Base-by-base conservation (phyloP, 2,797 vertebrate genomes). In the Mionectes olivaceus region DNA sequence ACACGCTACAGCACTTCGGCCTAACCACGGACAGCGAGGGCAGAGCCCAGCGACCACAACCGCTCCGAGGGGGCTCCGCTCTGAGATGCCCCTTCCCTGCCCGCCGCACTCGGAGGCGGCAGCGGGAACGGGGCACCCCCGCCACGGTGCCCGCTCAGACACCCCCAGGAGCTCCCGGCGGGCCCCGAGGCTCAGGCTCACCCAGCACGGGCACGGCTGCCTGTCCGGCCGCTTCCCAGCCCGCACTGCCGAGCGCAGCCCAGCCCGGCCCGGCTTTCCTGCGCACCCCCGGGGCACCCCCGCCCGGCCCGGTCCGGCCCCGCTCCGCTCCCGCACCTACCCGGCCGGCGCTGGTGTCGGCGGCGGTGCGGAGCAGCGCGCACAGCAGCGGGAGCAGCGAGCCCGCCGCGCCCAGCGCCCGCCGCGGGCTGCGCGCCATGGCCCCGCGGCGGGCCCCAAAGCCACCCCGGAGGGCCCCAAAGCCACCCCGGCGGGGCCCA, bases 371-470 rank as follows among this genome's bases (percentile, higher is more conserved):
- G 81, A 95, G 73, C 77, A 95, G 52, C 8, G 88, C 76, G 47
- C 91, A 93, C 46, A 94, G 65, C 70, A 90, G 87, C 83, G 87
- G 79, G 59, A 94, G 64, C 74, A 90, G 64, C 18, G 92, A 56
- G 21, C 91, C 82, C 78, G 78, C 65, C 32, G 65, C 65, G 25
- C 52, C 32, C 65, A 82, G 64, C 77, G 50, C 77, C 64, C 64
- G 33, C 46, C 83, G 35, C 67, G 68, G 75, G 63, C 76, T 53
- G 33, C 32, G 65, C 71, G 71, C 83, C 90, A 91, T 91, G 83
- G 83, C 89, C 56, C 56, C 28, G 50, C 50, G 23, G 47, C 44
- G 37, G 46, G 23, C 46, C 46, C 22, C 46, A 24, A 23, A 47
- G 21, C 46, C 46, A 47, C 46, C 44, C 44, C 44, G 44, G 44